Conservation (phyloP, 2,888 invertebrate genomes). For the Temnothorax rugatulus region DNA sequence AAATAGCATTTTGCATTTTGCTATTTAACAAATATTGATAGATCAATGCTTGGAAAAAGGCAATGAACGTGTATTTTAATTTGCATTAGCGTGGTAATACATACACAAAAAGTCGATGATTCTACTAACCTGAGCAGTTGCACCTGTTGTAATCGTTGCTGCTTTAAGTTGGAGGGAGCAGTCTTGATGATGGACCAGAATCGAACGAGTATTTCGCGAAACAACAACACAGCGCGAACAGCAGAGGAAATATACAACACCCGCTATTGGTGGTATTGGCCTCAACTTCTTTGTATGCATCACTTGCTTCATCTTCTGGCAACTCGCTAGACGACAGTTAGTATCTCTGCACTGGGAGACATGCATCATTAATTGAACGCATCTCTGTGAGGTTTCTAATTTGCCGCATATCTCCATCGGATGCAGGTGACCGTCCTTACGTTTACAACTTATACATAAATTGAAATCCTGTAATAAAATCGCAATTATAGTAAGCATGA, state of each 20-base stretch:
- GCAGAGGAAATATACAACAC: conserved; percentile 99
- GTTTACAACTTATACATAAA: conserved; percentile 97
- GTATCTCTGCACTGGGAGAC: conserved; percentile 99
- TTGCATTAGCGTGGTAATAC: too few relatives aligned
- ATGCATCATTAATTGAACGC: conserved; percentile 96
- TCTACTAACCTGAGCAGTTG: too few relatives aligned
- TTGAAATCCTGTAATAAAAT: conserved; percentile 94
- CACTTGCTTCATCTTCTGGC: conserved; percentile 99
- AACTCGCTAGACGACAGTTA: conserved; percentile 98
- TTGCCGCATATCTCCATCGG: conserved; percentile 99
- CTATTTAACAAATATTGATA: too few relatives aligned
- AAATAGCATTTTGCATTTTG: too few relatives aligned
- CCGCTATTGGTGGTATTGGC: too few relatives aligned
- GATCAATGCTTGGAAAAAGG: too few relatives aligned
- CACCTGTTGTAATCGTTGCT: too few relatives aligned
- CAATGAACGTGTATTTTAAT: too few relatives aligned
- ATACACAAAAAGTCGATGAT: too few relatives aligned
- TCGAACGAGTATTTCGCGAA: too few relatives aligned
- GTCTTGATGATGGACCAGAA: conserved; percentile 99
- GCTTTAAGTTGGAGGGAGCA: too few relatives aligned
- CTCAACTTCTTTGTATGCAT: conserved; percentile 99
- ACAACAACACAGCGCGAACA: conserved; percentile 99
- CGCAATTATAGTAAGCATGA: not conserved
- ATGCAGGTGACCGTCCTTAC: conserved; percentile 97
- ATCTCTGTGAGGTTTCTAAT: too few relatives aligned